A percentile compares a stretch with the other conserved stretches of the same genome.
phyloP scores from a whole-genome alignment of 2,888 invertebrate species.

The Poecilus cupreus region DNA sequence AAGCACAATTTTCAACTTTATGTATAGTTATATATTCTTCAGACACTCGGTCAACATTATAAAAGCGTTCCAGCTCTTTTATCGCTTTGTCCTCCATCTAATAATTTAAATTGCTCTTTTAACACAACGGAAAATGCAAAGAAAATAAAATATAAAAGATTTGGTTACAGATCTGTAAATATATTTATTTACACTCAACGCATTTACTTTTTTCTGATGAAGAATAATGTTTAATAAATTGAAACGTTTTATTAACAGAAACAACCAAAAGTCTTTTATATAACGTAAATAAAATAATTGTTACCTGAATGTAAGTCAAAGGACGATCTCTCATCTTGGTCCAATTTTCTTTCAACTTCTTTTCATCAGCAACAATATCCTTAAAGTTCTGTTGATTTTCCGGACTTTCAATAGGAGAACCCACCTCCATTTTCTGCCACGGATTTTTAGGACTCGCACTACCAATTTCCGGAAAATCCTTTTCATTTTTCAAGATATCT shows the following conservation, averaged over 20 bases:
- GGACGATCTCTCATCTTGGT: conserved; percentile 84
- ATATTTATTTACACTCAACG: too few relatives aligned
- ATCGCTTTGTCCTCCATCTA: conserved; percentile 92
- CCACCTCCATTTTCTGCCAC: conserved; percentile 74
- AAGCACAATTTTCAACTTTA: conserved; percentile 76
- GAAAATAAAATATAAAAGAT: too few relatives aligned
- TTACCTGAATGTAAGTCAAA: conserved; percentile 84
- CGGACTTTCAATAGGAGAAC: conserved; percentile 62
- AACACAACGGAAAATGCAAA: too few relatives aligned
- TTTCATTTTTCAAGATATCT: conserved; percentile 51
- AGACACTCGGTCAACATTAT: conserved; percentile 80
- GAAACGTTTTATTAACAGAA: too few relatives aligned
- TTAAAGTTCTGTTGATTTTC: conserved; percentile 70
- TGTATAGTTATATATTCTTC: conserved; percentile 85
- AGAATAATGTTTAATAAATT: too few relatives aligned
- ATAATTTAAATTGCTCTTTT: too few relatives aligned
- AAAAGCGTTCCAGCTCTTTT: conserved; percentile 84
- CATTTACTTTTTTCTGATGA: too few relatives aligned
- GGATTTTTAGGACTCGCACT: conserved; percentile 70
- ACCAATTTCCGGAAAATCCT: conserved; percentile 63
- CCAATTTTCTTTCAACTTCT: conserved; percentile 82
- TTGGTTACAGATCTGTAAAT: too few relatives aligned
- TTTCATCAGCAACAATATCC: conserved; percentile 84
- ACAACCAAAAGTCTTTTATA: too few relatives aligned
- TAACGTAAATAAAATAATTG: neutral